Evolutionary conservation across 2,113 vertebrate species (phyloP).

Genomic region (Trogon surrucura): DNA sequence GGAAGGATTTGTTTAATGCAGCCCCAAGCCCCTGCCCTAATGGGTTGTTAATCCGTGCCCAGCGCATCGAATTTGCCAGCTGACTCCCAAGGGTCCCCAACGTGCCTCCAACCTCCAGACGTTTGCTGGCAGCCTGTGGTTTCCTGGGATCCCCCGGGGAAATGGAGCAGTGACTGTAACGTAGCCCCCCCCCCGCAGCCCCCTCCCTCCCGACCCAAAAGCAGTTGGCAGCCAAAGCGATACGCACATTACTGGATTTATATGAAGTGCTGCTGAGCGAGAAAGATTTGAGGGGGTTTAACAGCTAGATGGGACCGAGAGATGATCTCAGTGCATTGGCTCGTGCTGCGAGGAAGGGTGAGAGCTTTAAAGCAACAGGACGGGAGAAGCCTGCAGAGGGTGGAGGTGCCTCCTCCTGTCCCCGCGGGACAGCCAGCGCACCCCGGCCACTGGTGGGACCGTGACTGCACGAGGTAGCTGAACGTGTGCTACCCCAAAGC

Average conservation of each 20-base stretch:
- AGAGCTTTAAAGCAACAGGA: slow-evolving; percentile 17
- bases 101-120: neutral
- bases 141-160: slow-evolving; percentile 7
- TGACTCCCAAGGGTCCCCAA: neutral
- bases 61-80: slow-evolving; percentile 25
- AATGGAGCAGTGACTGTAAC: neutral
- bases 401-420: neutral
- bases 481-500: accelerated
- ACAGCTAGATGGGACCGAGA: slow-evolving; percentile 54
- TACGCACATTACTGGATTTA: slow-evolving; percentile 67
- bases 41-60: slow-evolving; percentile 55
- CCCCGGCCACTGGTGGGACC: accelerated
- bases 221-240: slow-evolving; percentile 60
- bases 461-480: accelerated
- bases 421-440: accelerated
- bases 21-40: slow-evolving; percentile 19
- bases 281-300: slow-evolving; percentile 71
- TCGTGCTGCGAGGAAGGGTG: neutral
- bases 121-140: neutral
- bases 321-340: slow-evolving; percentile 72
- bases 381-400: neutral
- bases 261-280: slow-evolving; percentile 72
- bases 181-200: neutral
- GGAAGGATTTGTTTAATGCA: slow-evolving; percentile 28
- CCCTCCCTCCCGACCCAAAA: neutral